Base-by-base conservation (phyloP, 2,113 vertebrate genomes). In the Tupaia tana region DNA sequence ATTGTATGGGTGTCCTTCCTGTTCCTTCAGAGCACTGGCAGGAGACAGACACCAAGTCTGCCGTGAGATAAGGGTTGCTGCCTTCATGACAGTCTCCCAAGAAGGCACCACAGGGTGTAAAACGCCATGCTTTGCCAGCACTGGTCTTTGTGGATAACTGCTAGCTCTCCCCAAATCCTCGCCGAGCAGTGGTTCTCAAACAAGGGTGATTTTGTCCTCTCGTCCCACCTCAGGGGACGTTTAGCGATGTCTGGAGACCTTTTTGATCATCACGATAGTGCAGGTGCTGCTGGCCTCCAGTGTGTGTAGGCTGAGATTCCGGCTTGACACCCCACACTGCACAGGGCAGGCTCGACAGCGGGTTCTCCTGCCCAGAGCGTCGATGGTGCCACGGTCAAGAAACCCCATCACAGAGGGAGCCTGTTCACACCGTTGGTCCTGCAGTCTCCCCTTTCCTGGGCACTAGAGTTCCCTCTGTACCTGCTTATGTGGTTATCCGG, bases 51-150 rank as follows among this genome's bases (percentile, higher is more conserved):
- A 9, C 59, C 67, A 1, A n/a, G 27, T 63, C 58, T 9, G 67
- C 24, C 6, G 0, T 78, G 86, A 81, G 88, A 11, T 12, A 89
- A 56, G 43, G 58, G 71, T 71, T 34, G 86, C 71, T 1, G 7
- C 2, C 2, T 27, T 4, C 56, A 0, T 1, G 0, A 2, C 59
- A 77, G 64, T 67, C 83, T 83, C 64, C 73, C n/a, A 1, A 0
- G 86, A 31, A 63, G 95, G 71, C 34, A 2, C 61, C 0, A 6
- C n/a, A 2, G 25, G 43, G 22, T 14, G n/a, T 86, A 69, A 92
- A 64, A 18, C 56, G 81, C 31, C 52, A 16, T 66, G n/a, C 29
- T 66, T 77, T 64, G 64, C 83, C 89, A 54, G 34, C 3, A 0
- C 43, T 1, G 69, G 29, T 74, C 18, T 56, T 80, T 27, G 0